phyloP scores from a whole-genome alignment of 2,888 invertebrate species.

The Cactoblastis cactorum region DNA sequence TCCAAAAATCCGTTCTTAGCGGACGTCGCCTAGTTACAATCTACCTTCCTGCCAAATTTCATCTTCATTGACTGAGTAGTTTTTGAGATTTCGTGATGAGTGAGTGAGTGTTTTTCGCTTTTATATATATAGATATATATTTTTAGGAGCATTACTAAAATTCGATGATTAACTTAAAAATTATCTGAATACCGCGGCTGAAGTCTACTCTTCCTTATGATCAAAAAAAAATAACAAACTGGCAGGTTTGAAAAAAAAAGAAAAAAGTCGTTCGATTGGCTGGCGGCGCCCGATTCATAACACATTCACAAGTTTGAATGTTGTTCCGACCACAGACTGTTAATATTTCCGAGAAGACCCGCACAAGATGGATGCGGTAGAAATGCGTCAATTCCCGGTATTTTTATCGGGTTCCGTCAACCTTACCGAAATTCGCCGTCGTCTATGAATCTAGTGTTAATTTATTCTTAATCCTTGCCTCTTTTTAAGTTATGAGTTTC shows the following conservation, averaged over 20 bases:
- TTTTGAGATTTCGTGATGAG: too few relatives aligned
- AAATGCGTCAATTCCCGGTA: slow-evolving; percentile 45
- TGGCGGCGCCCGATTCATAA: slow-evolving; percentile 24
- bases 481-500: slow-evolving; percentile 38
- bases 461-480: slow-evolving; percentile 43
- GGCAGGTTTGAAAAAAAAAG: slow-evolving; percentile 15
- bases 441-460: slow-evolving; percentile 55
- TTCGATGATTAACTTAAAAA: too few relatives aligned
- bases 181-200: too few relatives aligned
- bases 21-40: too few relatives aligned
- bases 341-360: slow-evolving; percentile 40
- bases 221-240: background rate
- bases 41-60: too few relatives aligned
- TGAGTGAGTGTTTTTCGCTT: too few relatives aligned
- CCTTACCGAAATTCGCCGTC: slow-evolving; percentile 34
- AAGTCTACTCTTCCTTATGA: background rate
- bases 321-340: slow-evolving; percentile 29
- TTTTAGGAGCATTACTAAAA: too few relatives aligned
- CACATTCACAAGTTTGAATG: slow-evolving; percentile 28
- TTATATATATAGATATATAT: too few relatives aligned
- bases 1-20: too few relatives aligned
- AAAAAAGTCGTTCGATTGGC: slow-evolving; percentile 16
- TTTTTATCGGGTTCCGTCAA: slow-evolving; percentile 46
- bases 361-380: slow-evolving; percentile 34
- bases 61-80: too few relatives aligned